Percentiles rank a stretch among this genome's conserved stretches.
Evolutionary conservation across 2,113 vertebrate species (phyloP).

Genomic region (Hipposideros armiger): DNA sequence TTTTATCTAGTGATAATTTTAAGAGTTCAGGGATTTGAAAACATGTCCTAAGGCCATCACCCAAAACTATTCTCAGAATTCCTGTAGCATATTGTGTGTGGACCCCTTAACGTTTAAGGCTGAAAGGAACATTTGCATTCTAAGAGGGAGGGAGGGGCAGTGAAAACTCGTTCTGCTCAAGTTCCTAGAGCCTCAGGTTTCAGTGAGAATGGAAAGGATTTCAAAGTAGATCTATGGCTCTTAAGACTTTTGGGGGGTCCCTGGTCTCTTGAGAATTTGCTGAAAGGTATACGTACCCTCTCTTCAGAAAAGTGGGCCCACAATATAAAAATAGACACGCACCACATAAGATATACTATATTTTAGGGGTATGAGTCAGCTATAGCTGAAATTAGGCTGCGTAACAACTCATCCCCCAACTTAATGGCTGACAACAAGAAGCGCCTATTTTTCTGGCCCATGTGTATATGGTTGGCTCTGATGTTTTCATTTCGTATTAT

Average conservation of each 20-base stretch:
- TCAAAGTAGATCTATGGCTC: neutral
- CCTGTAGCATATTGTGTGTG: neutral
- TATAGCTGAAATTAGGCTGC: neutral
- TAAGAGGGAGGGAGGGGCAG: neutral
- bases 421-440: neutral
- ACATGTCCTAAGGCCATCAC: neutral
- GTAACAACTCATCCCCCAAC: neutral
- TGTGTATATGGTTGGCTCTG: neutral
- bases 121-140: neutral
- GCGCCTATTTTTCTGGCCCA: neutral
- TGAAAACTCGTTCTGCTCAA: neutral
- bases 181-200: neutral
- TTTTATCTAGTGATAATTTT: neutral
- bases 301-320: neutral
- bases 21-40: neutral
- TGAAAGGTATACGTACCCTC: neutral
- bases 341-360: neutral
- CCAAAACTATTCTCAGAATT: neutral
- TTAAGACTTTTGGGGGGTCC: neutral
- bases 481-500: neutral
- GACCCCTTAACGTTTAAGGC: neutral
- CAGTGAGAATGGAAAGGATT: neutral
- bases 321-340: neutral
- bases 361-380: neutral
- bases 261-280: slow-evolving; percentile 15